A percentile compares a stretch with the other conserved stretches of the same genome.
Conservation (phyloP, 2,888 invertebrate species). For the Lasioglossum villosulum region DNA sequence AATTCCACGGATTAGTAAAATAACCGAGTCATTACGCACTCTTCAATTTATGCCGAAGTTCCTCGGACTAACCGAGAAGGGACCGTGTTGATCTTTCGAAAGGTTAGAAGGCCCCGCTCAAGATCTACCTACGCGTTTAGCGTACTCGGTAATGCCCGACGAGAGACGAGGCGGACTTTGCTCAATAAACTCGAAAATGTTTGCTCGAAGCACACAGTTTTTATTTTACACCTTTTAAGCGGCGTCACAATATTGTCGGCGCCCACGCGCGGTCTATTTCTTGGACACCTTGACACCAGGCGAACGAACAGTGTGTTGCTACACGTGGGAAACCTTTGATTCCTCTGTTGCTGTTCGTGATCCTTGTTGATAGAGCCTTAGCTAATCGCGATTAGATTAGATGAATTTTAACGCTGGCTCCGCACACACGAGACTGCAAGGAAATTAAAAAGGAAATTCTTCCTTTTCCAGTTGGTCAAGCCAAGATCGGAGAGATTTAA, state of each 20-base stretch:
- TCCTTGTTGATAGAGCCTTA: neutral
- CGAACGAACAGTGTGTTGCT: neutral
- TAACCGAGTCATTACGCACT: slow-evolving; percentile 29
- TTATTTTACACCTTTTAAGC: slow-evolving; percentile 64
- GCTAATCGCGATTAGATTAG: neutral
- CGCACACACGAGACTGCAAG: neutral
- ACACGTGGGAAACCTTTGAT: neutral
- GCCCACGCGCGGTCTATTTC: slow-evolving; percentile 38
- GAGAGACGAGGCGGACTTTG: slow-evolving; percentile 27
- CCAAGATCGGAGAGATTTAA: neutral
- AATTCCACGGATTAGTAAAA: slow-evolving; percentile 38
- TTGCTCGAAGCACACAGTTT: slow-evolving; percentile 65
- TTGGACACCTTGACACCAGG: slow-evolving; percentile 14
- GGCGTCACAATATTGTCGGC: slow-evolving; percentile 58
- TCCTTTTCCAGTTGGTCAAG: neutral
- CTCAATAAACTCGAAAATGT: slow-evolving; percentile 68
- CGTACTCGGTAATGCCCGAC: slow-evolving; percentile 49
- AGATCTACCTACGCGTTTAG: slow-evolving; percentile 60
- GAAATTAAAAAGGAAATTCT: neutral
- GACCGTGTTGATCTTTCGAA: slow-evolving; percentile 53
- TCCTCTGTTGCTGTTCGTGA: neutral
- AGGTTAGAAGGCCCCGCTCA: slow-evolving; percentile 42
- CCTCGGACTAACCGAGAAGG: slow-evolving; percentile 17
- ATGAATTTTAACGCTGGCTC: neutral
- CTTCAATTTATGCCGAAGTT: slow-evolving; percentile 34